Conservation (phyloP, 1,140 invertebrate species). For the Cotesia glomerata region DNA sequence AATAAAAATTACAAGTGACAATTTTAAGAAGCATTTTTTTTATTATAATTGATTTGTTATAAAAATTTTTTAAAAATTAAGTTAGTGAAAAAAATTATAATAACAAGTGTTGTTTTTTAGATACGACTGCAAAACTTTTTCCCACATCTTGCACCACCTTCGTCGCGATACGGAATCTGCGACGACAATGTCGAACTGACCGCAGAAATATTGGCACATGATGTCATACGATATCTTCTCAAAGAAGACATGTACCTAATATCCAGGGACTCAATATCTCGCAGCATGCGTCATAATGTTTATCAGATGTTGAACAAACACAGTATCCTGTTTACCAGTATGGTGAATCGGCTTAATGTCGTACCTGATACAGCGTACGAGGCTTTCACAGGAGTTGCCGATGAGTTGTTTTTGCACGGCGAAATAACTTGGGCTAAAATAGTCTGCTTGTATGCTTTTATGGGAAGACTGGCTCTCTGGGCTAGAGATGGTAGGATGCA, state of each 20-base stretch:
- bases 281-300: slow-evolving; percentile 62
- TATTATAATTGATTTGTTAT: no score
- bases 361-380: slow-evolving; percentile 64
- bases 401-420: slow-evolving; percentile 67
- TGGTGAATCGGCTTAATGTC: slow-evolving; percentile 67
- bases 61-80: no score
- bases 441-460: slow-evolving; percentile 69
- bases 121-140: slow-evolving; percentile 58
- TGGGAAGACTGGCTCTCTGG: slow-evolving; percentile 65
- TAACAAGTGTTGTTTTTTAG: slow-evolving; percentile 38
- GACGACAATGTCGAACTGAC: slow-evolving; percentile 56
- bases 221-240: slow-evolving; percentile 58
- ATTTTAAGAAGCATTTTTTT: no score
- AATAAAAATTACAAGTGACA: no score
- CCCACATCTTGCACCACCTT: slow-evolving; percentile 49
- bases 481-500: slow-evolving; percentile 62
- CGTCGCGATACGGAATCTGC: slow-evolving; percentile 41
- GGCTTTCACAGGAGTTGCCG: slow-evolving; percentile 66
- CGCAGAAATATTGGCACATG: slow-evolving; percentile 54
- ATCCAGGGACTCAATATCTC: slow-evolving; percentile 57
- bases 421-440: slow-evolving; percentile 69
- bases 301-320: slow-evolving; percentile 66
- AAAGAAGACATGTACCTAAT: slow-evolving; percentile 61
- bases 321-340: slow-evolving; percentile 67
- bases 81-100: no score